Evolutionary conservation across 2,888 invertebrate species (phyloP).

Genomic region (Eilema caniola): DNA sequence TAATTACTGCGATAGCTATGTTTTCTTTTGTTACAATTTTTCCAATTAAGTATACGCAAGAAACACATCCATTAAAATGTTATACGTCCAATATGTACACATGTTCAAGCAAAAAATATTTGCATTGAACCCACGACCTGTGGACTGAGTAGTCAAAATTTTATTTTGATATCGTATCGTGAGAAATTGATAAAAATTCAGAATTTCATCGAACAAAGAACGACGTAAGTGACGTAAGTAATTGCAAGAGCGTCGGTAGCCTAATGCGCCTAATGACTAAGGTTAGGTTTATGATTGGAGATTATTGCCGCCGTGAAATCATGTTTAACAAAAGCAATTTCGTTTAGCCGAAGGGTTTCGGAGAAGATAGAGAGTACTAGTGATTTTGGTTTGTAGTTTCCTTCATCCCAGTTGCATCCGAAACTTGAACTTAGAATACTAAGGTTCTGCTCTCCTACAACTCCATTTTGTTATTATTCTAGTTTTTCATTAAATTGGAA

Average conservation of each 20-base stretch:
- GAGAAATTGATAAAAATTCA: background rate
- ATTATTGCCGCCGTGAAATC: background rate
- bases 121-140: too few relatives aligned
- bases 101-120: too few relatives aligned
- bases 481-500: too few relatives aligned
- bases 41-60: too few relatives aligned
- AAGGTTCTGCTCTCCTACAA: background rate
- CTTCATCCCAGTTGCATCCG: background rate
- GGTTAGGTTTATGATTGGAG: background rate
- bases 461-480: background rate
- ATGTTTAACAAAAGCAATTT: background rate
- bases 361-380: background rate
- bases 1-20: too few relatives aligned
- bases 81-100: too few relatives aligned
- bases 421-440: background rate
- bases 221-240: background rate
- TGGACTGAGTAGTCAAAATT: too few relatives aligned
- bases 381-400: background rate
- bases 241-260: background rate
- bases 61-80: too few relatives aligned
- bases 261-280: background rate
- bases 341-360: background rate
- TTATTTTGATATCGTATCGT: background rate
- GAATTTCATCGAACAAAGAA: background rate
- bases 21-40: too few relatives aligned